phyloP scores from a whole-genome alignment of 2,888 invertebrate species.

The Parthenolecanium corni region DNA sequence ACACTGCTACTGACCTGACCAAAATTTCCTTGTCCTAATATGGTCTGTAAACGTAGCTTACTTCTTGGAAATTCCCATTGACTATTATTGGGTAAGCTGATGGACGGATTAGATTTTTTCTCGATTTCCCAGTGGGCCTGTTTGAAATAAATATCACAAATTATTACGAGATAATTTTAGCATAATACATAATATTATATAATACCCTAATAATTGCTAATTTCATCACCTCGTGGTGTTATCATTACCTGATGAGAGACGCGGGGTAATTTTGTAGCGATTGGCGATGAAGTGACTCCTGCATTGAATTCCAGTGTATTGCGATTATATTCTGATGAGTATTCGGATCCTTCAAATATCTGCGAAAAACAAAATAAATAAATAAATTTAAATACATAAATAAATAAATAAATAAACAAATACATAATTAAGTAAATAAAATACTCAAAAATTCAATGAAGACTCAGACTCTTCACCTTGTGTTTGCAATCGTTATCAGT shows the following conservation, averaged over 20 bases:
- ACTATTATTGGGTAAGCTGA: conserved; percentile 19
- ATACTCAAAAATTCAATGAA: too few relatives aligned
- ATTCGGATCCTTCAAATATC: conserved; percentile 44
- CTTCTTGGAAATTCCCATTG: conserved; percentile 66
- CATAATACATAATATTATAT: background rate
- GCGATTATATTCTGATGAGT: conserved; percentile 42
- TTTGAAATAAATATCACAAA: background rate
- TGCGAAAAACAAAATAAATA: conserved; percentile 32
- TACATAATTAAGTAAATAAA: too few relatives aligned
- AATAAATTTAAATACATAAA: too few relatives aligned
- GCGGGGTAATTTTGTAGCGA: conserved; percentile 35
- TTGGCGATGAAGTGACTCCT: conserved; percentile 31
- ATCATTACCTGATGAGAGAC: conserved; percentile 34
- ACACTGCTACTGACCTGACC: conserved; percentile 58
- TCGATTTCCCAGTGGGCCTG: conserved; percentile 31
- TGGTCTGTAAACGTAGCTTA: conserved; percentile 62
- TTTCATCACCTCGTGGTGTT: too few relatives aligned
- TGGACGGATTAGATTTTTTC: conserved; percentile 18
- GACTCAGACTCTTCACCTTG: too few relatives aligned
- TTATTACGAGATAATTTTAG: background rate
- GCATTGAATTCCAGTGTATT: conserved; percentile 33
- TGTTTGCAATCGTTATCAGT: too few relatives aligned
- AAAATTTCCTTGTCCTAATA: conserved; percentile 74
- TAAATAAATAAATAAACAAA: too few relatives aligned
- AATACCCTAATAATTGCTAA: too few relatives aligned